Evolutionary conservation across 2,113 vertebrate species (phyloP).

Genomic region (Coreoperca whiteheadi): DNA sequence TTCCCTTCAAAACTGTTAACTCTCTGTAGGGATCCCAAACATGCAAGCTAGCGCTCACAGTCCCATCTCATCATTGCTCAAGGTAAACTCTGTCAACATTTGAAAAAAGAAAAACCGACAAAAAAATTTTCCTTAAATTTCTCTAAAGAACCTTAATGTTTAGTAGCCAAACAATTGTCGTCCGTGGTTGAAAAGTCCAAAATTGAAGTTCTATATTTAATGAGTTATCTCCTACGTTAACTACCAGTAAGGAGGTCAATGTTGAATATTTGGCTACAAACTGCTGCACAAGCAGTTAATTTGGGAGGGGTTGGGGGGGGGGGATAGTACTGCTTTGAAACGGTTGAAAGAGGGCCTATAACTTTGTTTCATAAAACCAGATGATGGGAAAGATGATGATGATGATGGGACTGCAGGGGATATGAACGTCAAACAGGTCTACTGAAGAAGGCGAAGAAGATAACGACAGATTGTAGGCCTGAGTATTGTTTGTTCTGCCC

Average conservation of each 20-base stretch:
- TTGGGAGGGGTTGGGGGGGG: too few relatives aligned
- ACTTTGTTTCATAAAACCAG: neutral
- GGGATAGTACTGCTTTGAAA: neutral
- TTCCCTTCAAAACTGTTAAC: neutral
- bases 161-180: neutral
- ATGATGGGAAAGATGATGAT: neutral
- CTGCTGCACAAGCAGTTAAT: neutral
- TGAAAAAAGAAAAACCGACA: neutral
- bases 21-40: neutral
- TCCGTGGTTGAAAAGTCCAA: neutral
- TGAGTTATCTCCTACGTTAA: neutral
- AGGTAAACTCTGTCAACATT: neutral
- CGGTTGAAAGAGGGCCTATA: neutral
- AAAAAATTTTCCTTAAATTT: neutral
- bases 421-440: neutral
- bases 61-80: neutral
- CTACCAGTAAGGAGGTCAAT: neutral
- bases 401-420: neutral
- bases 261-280: neutral
- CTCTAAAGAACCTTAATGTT: neutral
- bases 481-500: neutral
- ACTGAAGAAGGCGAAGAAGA: neutral
- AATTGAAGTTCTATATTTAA: neutral
- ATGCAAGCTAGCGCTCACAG: neutral
- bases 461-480: neutral